Base-by-base conservation (phyloP, 2,888 invertebrate species). In the Scaptomyza tumidula region DNA sequence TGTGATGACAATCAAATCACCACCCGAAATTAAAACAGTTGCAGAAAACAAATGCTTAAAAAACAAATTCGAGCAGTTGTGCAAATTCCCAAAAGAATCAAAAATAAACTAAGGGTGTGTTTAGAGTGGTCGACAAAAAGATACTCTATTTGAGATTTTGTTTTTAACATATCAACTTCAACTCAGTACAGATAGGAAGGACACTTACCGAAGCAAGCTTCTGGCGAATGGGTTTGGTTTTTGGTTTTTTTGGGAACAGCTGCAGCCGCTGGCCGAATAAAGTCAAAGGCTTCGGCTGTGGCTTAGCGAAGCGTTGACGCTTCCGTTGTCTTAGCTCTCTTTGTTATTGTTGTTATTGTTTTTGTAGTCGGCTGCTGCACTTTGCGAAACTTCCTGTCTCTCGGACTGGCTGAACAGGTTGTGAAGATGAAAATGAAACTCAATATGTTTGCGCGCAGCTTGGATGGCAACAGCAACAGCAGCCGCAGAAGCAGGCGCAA, bases 361-460 rank as follows among this genome's bases (percentile, higher is more conserved):
- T 44, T 59, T 58, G 33, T 58, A 53, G 60, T 63, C 52, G 65
- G 76, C 82, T 85, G 88, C 81, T 88, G 81, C 81, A 88, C 73
- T 88, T 86, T 80, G 81, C 78, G 76, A 89, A 83, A 87, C 83
- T 83, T 83, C 83, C 83, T 89, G 83, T 83, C 61, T 71, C 41
- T 31, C 27, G 59, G n/a, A n/a, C n/a, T n/a, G n/a, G 59, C 41
- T 53, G 65, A 63, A 85, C 77, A 85, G 85, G 73, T 72, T 85
- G 79, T 62, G 48, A 83, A 80, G 73, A 69, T 78, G 80, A 79
- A 75, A 78, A 58, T 84, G 85, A 81, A 82, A 88, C 81, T 62
- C 53, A 75, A 75, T 75, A 75, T 70, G 80, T 63, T 57, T 49
- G 49, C 39, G 56, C 57, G 59, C 44, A 55, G 58, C 55, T 53